Evolutionary conservation across 2,888 invertebrate genomes (phyloP), one percentile per base, ranked within the genome.

Genomic region (Encarsia formosa): DNA sequence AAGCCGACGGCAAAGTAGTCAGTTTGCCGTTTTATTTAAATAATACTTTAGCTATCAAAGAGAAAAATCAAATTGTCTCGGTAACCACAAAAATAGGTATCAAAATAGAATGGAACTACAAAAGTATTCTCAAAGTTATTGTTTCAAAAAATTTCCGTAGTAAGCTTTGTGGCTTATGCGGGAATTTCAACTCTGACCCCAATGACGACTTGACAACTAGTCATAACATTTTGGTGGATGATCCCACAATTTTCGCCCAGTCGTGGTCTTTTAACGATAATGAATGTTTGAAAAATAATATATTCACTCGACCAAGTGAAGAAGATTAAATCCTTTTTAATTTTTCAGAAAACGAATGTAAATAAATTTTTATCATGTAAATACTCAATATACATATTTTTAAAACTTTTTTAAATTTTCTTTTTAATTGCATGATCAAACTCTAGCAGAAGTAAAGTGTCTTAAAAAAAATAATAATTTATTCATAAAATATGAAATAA

Each of bases 141-240:
- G 89, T 91, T 13, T 87, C 91, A 9, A 83, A 80, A 55, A 78
- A 76, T 49, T 90, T 83, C 76, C 89, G 84, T 71, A 82, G 80
- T 52, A 83, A 83, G 63, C 73, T 94, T 53, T 94, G 95, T 69
- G 96, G 96, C 15, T 77, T 96, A 19, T 96, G 96, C 69, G 96
- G 96, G 1, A 96, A 96, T 71, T 96, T 88, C 75, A 96, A 96
- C 75, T 86, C 87, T 40, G 79, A 88, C 57, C 83, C 86, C 4
- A 81, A 87, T 59, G 95, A 94, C 72, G 95, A 94, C 76, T 82
- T 92, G 67, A 84, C 78, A 59, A 83, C 83, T 44, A 80, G 85
- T 45, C 81, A 81, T 59, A 89, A 88, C 9, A 78, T 78, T 42
- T 74, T 84, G 42, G 81, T 87, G 52, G 79, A 78, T 40, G 87